These are phyloP conservation scores for Cataglyphis altisquamis DNA, from an alignment of 2,888 invertebrate genomes.

Conservation along the genomic window DNA sequence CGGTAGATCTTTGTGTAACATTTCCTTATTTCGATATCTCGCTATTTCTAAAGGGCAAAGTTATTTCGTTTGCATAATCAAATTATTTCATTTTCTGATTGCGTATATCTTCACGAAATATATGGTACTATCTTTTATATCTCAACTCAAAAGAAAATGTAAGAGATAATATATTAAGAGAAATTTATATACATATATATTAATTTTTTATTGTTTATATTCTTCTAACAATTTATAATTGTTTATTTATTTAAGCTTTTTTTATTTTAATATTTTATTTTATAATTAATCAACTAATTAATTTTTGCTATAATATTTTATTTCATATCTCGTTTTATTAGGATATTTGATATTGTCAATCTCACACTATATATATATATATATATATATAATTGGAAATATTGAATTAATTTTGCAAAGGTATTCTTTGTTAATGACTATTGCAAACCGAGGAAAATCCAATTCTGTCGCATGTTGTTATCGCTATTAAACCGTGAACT, in stretches of 20 bases:
- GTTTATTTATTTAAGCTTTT: background rate
- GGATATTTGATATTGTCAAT: constrained; percentile 10
- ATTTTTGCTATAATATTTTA: background rate
- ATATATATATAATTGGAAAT: background rate
- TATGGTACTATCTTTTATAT: background rate
- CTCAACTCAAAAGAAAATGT: background rate
- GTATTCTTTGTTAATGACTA: background rate
- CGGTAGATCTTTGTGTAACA: background rate
- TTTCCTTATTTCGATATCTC: constrained; percentile 9
- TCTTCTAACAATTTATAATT: background rate
- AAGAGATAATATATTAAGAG: background rate
- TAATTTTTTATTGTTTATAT: background rate
- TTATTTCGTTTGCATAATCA: background rate
- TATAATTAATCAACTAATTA: background rate
- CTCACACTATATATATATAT: background rate
- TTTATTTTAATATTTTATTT: background rate
- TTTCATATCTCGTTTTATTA: background rate
- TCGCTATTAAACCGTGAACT: constrained; percentile 10
- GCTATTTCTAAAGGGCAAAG: background rate
- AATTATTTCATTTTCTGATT: background rate
- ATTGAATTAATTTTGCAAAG: constrained; percentile 3
- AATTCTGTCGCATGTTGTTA: constrained; percentile 22
- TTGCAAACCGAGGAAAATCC: constrained; percentile 7
- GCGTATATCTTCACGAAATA: background rate
- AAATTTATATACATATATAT: no score